Evolutionary conservation across 2,888 invertebrate genomes (phyloP).

Genomic region (Microdon myrmicae): DNA sequence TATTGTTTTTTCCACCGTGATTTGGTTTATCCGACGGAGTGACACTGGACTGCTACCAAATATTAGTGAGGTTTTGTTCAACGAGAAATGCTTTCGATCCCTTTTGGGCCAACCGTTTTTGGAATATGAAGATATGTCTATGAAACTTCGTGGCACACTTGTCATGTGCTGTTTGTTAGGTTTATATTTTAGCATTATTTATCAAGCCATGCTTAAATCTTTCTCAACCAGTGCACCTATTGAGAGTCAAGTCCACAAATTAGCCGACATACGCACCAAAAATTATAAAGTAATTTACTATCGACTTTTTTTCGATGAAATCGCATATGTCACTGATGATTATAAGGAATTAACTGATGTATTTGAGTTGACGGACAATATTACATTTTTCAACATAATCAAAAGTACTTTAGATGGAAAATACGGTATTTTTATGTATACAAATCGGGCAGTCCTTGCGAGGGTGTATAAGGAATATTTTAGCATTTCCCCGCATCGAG

Average conservation of each 20-base stretch:
- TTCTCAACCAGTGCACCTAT: slow-evolving; percentile 16
- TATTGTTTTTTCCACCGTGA: slow-evolving; percentile 13
- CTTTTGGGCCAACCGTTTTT: slow-evolving; percentile 10
- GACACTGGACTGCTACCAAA: background rate
- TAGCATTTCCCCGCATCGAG: too few relatives aligned
- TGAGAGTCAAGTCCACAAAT: background rate
- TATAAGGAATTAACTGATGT: slow-evolving; percentile 7
- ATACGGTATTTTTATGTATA: too few relatives aligned
- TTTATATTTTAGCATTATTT: slow-evolving; percentile 15
- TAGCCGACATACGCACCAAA: slow-evolving; percentile 10
- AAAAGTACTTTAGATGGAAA: slow-evolving; percentile 13
- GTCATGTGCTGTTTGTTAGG: slow-evolving; percentile 14
- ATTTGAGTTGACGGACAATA: slow-evolving; percentile 11
- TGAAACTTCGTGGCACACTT: slow-evolving; percentile 14
- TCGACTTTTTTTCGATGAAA: slow-evolving; percentile 7
- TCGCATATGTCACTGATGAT: slow-evolving; percentile 8
- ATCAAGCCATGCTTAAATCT: slow-evolving; percentile 15
- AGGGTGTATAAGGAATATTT: too few relatives aligned
- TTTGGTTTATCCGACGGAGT: slow-evolving; percentile 1
- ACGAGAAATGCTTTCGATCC: slow-evolving; percentile 13
- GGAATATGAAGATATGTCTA: slow-evolving; percentile 2
- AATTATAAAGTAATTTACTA: slow-evolving; percentile 11
- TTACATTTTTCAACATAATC: slow-evolving; percentile 7
- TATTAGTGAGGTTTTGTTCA: background rate
- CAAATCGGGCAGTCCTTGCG: too few relatives aligned